A percentile compares a stretch with the other conserved stretches of the same genome.
Evolutionary conservation across 2,797 vertebrate genomes (phyloP).

Genomic region (Hephaestus fuliginosus): DNA sequence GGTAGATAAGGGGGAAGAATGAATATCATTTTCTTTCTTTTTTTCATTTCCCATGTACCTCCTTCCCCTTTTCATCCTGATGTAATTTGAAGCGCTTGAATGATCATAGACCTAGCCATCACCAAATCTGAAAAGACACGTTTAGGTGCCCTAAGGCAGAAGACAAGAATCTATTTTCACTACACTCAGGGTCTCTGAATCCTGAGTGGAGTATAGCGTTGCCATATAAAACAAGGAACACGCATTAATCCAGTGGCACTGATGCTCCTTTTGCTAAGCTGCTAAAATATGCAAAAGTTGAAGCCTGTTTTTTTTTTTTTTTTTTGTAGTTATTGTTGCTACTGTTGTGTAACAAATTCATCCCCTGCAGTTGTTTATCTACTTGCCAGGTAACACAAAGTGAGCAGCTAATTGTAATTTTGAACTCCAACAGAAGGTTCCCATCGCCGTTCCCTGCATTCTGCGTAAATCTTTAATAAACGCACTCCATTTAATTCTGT

Average conservation of each 20-base stretch:
- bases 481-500: slow-evolving; percentile 40
- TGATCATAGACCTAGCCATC: slow-evolving; percentile 83
- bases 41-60: slow-evolving; percentile 77
- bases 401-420: slow-evolving; percentile 71
- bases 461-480: slow-evolving; percentile 46
- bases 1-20: slow-evolving; percentile 81
- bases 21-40: slow-evolving; percentile 81
- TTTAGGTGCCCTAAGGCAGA: slow-evolving; percentile 78
- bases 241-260: slow-evolving; percentile 64
- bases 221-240: slow-evolving; percentile 66
- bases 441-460: slow-evolving; percentile 31
- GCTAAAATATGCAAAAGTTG: slow-evolving; percentile 71
- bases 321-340: slow-evolving; percentile 45
- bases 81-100: slow-evolving; percentile 85
- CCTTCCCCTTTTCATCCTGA: slow-evolving; percentile 83
- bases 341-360: slow-evolving; percentile 73
- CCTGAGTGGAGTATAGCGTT: slow-evolving; percentile 54
- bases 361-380: slow-evolving; percentile 77
- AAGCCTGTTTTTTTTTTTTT: slow-evolving; percentile 33
- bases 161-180: slow-evolving; percentile 84
- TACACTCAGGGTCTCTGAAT: slow-evolving; percentile 73
- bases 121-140: slow-evolving; percentile 84
- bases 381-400: slow-evolving; percentile 74
- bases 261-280: slow-evolving; percentile 72
- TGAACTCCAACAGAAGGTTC: slow-evolving; percentile 42